These are phyloP conservation scores for Dysmachus trigonus DNA, from an alignment of 2,888 invertebrate genomes.

Conservation along the genomic window DNA sequence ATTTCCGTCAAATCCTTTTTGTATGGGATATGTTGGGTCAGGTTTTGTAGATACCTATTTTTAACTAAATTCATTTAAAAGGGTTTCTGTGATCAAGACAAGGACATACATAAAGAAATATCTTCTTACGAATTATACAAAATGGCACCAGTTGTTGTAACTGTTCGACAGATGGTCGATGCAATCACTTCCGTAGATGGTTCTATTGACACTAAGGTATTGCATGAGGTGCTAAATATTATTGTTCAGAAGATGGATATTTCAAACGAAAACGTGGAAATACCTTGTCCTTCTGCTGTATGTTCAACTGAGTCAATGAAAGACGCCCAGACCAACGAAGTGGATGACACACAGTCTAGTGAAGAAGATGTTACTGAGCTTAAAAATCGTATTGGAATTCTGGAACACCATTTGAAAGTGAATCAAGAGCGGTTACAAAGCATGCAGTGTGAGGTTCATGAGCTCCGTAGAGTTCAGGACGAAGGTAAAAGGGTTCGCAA, in stretches of 20 bases:
- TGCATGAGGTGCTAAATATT: constrained; percentile 77
- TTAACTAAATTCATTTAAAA: neutral
- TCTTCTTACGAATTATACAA: neutral
- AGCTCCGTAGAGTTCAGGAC: neutral
- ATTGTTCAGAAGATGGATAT: constrained; percentile 56
- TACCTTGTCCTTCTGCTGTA: neutral
- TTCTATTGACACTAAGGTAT: constrained; percentile 78
- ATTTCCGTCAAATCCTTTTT: neutral
- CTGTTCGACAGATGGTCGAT: constrained; percentile 71
- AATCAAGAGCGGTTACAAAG: neutral
- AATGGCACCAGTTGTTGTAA: neutral
- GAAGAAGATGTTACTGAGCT: neutral
- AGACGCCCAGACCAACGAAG: neutral
- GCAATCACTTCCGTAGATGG: constrained; percentile 79
- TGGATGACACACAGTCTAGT: neutral
- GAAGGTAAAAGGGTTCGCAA: neutral
- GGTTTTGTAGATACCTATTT: neutral
- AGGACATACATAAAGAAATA: neutral
- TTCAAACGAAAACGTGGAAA: neutral
- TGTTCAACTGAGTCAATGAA: neutral
- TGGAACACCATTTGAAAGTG: neutral
- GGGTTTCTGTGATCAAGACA: neutral
- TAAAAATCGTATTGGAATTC: neutral
- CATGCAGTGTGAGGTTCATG: neutral
- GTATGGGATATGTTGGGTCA: neutral